Conservation (phyloP, 1,140 invertebrate species). For the Bactericera cockerelli region DNA sequence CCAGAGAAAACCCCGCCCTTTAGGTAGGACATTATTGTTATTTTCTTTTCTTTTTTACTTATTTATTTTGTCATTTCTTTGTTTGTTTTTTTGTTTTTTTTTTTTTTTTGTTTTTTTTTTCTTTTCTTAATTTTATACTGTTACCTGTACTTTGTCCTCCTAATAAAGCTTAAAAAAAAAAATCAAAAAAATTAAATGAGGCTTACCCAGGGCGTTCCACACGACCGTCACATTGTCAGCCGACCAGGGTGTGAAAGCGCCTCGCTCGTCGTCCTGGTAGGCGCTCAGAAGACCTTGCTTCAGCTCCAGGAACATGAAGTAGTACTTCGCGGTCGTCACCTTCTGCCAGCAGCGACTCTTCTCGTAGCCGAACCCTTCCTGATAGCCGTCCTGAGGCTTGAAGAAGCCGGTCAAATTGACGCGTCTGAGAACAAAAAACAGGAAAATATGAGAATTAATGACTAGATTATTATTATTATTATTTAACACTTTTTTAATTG, state of each 20-base stretch:
- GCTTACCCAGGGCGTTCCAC: conserved; percentile 22
- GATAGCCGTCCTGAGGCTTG: conserved; percentile 17
- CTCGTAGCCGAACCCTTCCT: too few species aligned
- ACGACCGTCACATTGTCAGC: conserved; percentile 20
- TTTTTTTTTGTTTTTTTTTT: too few species aligned
- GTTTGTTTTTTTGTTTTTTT: too few species aligned
- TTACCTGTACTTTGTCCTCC: too few species aligned
- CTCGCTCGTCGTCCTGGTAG: conserved; percentile 20
- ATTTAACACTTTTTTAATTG: too few species aligned
- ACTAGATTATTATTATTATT: too few species aligned
- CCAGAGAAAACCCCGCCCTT: too few species aligned
- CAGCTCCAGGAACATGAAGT: conserved; percentile 23
- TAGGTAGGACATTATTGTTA: too few species aligned
- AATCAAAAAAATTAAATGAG: background rate
- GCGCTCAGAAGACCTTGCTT: conserved; percentile 15
- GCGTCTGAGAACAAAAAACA: conserved; percentile 19
- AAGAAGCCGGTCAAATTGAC: conserved; percentile 23
- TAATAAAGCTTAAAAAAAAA: too few species aligned
- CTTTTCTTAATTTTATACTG: too few species aligned
- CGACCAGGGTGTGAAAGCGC: conserved; percentile 19
- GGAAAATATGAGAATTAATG: conserved; percentile 11
- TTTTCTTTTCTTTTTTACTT: too few species aligned
- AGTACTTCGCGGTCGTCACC: conserved; percentile 22
- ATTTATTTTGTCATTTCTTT: too few species aligned
- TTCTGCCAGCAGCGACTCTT: conserved; percentile 19